Evolutionary conservation across 1,140 invertebrate species (phyloP).

Genomic region (Drosophila takahashii): DNA sequence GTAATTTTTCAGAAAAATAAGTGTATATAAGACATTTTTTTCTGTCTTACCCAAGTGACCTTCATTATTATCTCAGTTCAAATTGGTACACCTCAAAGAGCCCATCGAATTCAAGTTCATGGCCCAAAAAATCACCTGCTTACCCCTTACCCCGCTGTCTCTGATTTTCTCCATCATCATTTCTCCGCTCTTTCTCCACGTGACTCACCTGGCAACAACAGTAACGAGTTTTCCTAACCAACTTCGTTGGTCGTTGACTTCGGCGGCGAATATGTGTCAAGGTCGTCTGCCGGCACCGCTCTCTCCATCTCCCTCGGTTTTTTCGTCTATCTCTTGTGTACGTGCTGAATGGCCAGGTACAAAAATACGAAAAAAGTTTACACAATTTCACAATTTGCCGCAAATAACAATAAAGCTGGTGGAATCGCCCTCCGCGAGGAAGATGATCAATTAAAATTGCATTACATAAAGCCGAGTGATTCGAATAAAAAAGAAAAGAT

Average conservation of each 20-base stretch:
- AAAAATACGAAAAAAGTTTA: constrained; percentile 27
- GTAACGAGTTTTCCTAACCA: constrained; percentile 42
- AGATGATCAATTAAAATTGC: constrained; percentile 55
- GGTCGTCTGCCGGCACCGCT: constrained; percentile 42
- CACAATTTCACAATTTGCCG: constrained; percentile 41
- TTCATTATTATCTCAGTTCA: constrained; percentile 7
- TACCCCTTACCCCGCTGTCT: background rate
- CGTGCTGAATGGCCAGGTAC: constrained; percentile 45
- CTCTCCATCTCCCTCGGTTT: constrained; percentile 20
- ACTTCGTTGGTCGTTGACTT: constrained; percentile 47
- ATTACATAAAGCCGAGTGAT: constrained; percentile 45
- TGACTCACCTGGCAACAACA: constrained; percentile 35
- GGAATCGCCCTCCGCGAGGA: constrained; percentile 11
- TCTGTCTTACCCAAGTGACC: background rate
- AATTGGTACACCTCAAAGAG: constrained; percentile 10
- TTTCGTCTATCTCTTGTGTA: constrained; percentile 40
- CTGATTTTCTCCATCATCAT: background rate
- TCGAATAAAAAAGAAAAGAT: constrained; percentile 21
- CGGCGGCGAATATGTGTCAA: constrained; percentile 59
- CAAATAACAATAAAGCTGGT: constrained; percentile 29
- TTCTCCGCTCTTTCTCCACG: constrained; percentile 24
- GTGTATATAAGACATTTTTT: background rate
- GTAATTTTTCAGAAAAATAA: too few species aligned
- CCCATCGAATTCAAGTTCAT: constrained; percentile 44
- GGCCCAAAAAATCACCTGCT: constrained; percentile 4